Conservation (phyloP, 1,140 invertebrate species). For the Cardiocondyla obscurior region DNA sequence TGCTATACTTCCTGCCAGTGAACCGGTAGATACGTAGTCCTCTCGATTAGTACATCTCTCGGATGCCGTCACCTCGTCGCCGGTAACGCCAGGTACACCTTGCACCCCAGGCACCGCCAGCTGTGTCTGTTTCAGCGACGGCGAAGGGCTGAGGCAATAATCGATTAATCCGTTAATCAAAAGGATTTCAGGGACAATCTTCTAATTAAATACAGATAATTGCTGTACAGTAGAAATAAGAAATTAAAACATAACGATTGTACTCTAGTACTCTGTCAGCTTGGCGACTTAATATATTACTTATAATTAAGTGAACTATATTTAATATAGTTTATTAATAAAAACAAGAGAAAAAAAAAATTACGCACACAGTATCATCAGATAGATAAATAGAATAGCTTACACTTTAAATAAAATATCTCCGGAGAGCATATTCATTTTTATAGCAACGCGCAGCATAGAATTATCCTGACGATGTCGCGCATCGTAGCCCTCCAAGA, state of each 20-base stretch:
- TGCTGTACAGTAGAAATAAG: background rate
- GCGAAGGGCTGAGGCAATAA: slow-evolving; percentile 85
- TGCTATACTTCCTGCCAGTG: slow-evolving; percentile 88
- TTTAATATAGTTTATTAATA: background rate
- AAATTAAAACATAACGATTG: background rate
- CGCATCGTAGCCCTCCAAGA: slow-evolving; percentile 97
- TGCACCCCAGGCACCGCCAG: slow-evolving; percentile 84
- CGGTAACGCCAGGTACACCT: slow-evolving; percentile 76
- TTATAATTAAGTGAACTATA: background rate
- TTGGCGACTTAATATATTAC: too few relatives aligned
- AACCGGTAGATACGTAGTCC: slow-evolving; percentile 85
- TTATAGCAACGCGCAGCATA: slow-evolving; percentile 94
- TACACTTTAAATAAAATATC: slow-evolving; percentile 99
- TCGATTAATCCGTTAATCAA: slow-evolving; percentile 32
- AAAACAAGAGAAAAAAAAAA: too few relatives aligned
- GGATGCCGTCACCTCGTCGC: slow-evolving; percentile 75
- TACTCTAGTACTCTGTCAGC: background rate
- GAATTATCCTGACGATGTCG: slow-evolving; percentile 97
- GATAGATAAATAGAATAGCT: slow-evolving; percentile 79
- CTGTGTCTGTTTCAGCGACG: slow-evolving; percentile 88
- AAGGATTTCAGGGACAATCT: background rate
- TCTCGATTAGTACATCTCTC: slow-evolving; percentile 84
- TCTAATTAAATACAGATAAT: background rate
- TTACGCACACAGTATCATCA: background rate
- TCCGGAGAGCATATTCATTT: slow-evolving; percentile 96